Conservation (phyloP, 1,140 invertebrate genomes). For the Dreissena polymorpha region DNA sequence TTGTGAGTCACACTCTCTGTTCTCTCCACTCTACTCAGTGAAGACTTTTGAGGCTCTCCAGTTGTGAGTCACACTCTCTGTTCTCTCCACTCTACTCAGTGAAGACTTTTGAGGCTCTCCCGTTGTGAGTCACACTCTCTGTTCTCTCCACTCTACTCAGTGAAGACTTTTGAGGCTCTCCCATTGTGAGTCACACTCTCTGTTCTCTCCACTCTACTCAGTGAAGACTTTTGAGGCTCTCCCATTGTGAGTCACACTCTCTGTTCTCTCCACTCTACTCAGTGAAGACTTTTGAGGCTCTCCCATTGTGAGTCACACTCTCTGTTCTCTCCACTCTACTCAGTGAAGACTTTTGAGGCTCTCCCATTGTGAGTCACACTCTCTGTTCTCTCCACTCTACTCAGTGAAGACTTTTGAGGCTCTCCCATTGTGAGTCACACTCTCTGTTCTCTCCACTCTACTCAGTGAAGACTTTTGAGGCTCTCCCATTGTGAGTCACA, state of each 20-base stretch:
- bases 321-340: constrained; percentile 90
- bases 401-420: constrained; percentile 97
- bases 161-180: not conserved
- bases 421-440: constrained; percentile 88
- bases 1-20: constrained; percentile 83
- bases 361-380: constrained; percentile 88
- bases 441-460: not conserved
- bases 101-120: constrained; percentile 95
- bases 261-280: not conserved
- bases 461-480: constrained; percentile 71
- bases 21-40: constrained; percentile 94
- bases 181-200: not conserved
- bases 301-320: constrained; percentile 88
- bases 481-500: constrained; percentile 83
- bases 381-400: constrained; percentile 88
- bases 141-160: constrained; percentile 13
- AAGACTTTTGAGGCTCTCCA: constrained; percentile 97
- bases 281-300: constrained; percentile 79
- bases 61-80: too few species aligned
- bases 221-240: not conserved
- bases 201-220: not conserved
- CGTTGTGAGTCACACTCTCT: constrained; percentile 85
- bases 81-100: constrained; percentile 96
- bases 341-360: constrained; percentile 96
- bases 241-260: not conserved